phyloP scores from a whole-genome alignment of 2,113 vertebrate genomes.

The Bucco capensis region DNA sequence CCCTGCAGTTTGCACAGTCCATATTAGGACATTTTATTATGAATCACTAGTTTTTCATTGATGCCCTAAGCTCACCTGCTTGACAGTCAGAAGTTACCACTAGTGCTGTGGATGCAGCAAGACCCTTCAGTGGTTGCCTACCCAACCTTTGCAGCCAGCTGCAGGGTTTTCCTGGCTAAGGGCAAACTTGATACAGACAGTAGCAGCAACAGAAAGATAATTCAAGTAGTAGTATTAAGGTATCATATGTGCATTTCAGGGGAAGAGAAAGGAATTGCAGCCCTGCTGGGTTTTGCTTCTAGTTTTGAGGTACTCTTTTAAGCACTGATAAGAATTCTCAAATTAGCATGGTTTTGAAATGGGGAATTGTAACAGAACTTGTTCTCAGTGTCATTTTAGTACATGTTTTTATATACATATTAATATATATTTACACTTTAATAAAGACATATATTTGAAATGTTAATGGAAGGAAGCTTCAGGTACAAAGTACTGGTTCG shows the following conservation, averaged over 20 bases:
- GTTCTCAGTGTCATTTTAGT: neutral
- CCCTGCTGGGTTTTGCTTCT: neutral
- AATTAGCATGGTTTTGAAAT: neutral
- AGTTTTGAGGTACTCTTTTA: neutral
- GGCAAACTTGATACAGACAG: accelerated
- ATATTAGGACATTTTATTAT: neutral
- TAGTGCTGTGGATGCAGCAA: neutral
- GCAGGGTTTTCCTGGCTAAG: accelerated
- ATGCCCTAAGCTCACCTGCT: neutral
- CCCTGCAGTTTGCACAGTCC: neutral
- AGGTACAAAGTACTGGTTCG: neutral
- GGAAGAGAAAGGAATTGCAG: neutral
- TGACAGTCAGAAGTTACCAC: accelerated
- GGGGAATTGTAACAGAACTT: neutral
- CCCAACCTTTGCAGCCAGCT: neutral
- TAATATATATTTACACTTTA: neutral
- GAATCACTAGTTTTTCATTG: neutral
- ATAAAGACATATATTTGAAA: neutral
- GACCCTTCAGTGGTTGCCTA: neutral
- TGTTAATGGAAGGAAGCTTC: neutral
- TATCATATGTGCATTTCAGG: neutral
- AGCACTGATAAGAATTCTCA: neutral
- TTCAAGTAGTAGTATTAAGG: neutral
- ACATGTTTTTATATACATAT: accelerated
- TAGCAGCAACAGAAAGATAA: neutral